These are phyloP conservation scores for Amniataba percoides DNA, from an alignment of 2,797 vertebrate genomes.

Conservation along the genomic window DNA sequence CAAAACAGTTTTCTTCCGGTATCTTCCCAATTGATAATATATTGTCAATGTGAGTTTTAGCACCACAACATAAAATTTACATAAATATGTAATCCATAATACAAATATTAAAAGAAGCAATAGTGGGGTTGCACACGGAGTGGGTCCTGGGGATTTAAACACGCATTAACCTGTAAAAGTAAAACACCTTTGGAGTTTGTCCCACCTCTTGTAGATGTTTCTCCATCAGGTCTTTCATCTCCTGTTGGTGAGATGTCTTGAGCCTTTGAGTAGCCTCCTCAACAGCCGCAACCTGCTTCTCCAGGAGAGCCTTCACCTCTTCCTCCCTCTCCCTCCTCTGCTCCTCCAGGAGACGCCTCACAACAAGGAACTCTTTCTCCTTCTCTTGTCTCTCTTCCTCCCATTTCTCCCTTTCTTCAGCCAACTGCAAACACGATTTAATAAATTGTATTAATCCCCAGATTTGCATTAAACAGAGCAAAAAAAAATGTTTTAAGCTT, in stretches of 20 bases:
- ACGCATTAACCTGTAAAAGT: background rate
- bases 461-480: background rate
- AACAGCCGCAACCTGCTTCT: constrained; percentile 69
- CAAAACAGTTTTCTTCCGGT: too few species aligned
- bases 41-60: background rate
- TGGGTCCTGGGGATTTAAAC: background rate
- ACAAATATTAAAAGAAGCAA: background rate
- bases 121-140: background rate
- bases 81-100: background rate
- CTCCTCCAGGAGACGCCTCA: constrained; percentile 73
- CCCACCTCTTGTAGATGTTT: constrained; percentile 81
- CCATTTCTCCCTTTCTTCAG: constrained; percentile 82
- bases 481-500: background rate
- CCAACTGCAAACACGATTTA: constrained; percentile 62
- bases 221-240: constrained; percentile 72
- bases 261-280: constrained; percentile 73
- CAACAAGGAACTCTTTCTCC: constrained; percentile 74
- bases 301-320: constrained; percentile 70
- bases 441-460: background rate
- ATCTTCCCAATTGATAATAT: background rate
- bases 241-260: constrained; percentile 66
- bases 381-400: constrained; percentile 82
- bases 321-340: constrained; percentile 71
- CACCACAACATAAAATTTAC: background rate
- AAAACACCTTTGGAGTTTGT: background rate